Base-by-base conservation (phyloP, 2,113 vertebrate species). In the Lophotis ruficrista region DNA sequence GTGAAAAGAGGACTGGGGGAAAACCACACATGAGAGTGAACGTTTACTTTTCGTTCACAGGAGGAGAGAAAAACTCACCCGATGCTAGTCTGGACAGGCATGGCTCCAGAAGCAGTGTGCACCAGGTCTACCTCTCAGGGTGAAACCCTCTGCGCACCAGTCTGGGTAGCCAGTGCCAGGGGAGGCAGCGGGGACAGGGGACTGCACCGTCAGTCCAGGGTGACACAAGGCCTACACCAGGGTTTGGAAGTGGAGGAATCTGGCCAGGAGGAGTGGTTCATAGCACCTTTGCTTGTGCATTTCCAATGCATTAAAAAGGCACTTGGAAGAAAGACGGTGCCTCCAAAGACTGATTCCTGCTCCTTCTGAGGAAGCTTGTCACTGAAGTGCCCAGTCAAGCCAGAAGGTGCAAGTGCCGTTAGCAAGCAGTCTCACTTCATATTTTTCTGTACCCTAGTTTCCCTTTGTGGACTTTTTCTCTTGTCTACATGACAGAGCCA, bases 221-320 rank as follows among this genome's bases (percentile, higher is more conserved):
- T 16, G 35, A 47, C 2, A 3, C 0, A 6, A 16, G 6, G 2
- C 37, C 30, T n/a, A 3, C 3, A 2, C 14, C 4, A 2, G 31
- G 6, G 1, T 62, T 91, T 82, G 43, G 56, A 14, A 75, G 7
- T 4, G 4, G 14, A 77, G 41, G 8, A 30, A 22, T 14, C 22
- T 77, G 45, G 12, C 30, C 3, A 1, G 43, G n/a, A 66, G 37
- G 2, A 60, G 7, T 6, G 41, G 33, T 41, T 50, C 41, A 14
- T 60, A 79, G 24, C 21, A 14, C 22, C 24, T 66, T 24, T 7
- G 3, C 41, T 15, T 3, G 19, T 37, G 37, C 1, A 3, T 54
- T 86, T 73, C 15, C n/a, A 37, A 5, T 4, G 33, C 8, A 13
- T 64, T 64, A 22, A 56, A 41, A 43, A 27, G 19, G 28, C 23